A percentile compares a stretch with the other conserved stretches of the same genome.
Conservation (phyloP, 2,888 invertebrate genomes). For the Agrotis puta region DNA sequence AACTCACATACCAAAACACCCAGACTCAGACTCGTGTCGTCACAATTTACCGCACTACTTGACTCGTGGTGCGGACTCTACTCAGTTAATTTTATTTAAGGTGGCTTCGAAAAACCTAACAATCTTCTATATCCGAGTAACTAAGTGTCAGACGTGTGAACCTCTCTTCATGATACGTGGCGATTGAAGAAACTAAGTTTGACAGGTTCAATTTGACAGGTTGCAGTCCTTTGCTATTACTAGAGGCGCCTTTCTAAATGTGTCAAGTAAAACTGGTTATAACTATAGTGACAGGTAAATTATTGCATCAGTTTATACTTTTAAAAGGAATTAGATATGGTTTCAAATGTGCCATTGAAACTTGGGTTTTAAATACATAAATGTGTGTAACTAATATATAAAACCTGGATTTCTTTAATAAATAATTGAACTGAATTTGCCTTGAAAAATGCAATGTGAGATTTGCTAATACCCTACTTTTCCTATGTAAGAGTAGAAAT, state of each 20-base stretch:
- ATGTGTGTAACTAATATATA: background rate
- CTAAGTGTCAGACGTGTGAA: slow-evolving; percentile 32
- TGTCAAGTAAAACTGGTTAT: background rate
- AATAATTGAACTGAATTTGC: no score
- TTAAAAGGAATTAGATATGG: slow-evolving; percentile 27
- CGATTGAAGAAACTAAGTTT: slow-evolving; percentile 1
- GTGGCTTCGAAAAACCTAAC: slow-evolving; percentile 15
- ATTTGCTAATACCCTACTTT: background rate
- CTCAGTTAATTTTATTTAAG: background rate
- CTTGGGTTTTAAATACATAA: background rate
- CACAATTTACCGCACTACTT: no score
- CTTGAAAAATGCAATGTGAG: no score
- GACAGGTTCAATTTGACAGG: background rate
- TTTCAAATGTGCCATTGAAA: slow-evolving; percentile 4
- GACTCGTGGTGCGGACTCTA: no score
- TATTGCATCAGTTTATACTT: background rate
- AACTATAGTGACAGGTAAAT: slow-evolving; percentile 4
- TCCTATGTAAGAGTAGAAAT: background rate
- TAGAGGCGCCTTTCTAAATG: slow-evolving; percentile 8
- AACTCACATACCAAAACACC: no score
- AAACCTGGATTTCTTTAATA: background rate
- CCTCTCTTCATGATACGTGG: slow-evolving; percentile 6
- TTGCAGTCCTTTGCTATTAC: no score
- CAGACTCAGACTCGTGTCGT: no score
- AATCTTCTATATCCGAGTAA: slow-evolving; percentile 33